These are phyloP conservation scores for Prolemur simus DNA, from an alignment of 2,113 vertebrate genomes.

Conservation along the genomic window DNA sequence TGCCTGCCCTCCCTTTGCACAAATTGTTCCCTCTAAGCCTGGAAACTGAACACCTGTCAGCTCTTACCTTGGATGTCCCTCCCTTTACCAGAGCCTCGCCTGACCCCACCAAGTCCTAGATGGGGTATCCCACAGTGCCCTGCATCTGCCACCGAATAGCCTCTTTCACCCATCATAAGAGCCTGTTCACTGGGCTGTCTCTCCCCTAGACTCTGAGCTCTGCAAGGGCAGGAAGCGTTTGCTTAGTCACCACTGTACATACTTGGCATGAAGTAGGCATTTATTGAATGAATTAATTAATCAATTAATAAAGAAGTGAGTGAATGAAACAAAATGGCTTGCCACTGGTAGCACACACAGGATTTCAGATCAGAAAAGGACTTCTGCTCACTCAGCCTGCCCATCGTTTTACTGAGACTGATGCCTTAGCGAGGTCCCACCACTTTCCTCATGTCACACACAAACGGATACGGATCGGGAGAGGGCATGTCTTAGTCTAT, in stretches of 20 bases:
- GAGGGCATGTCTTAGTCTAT: neutral
- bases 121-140: accelerated
- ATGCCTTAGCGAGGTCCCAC: accelerated
- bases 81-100: neutral
- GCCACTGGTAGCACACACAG: neutral
- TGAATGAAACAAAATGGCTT: neutral
- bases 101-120: neutral
- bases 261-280: neutral
- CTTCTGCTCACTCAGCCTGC: neutral
- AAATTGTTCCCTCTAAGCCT: neutral
- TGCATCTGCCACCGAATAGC: neutral
- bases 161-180: neutral
- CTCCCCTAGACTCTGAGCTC: neutral
- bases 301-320: neutral
- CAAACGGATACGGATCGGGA: accelerated
- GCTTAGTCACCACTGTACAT: neutral
- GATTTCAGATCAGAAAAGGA: neutral
- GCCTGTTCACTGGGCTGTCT: neutral
- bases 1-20: accelerated
- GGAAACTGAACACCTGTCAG: neutral
- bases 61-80: neutral
- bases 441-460: neutral
- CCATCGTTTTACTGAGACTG: neutral
- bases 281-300: neutral
- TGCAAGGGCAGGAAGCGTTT: neutral